Conservation (phyloP, 1,140 invertebrate species). For the Drosophila auraria region DNA sequence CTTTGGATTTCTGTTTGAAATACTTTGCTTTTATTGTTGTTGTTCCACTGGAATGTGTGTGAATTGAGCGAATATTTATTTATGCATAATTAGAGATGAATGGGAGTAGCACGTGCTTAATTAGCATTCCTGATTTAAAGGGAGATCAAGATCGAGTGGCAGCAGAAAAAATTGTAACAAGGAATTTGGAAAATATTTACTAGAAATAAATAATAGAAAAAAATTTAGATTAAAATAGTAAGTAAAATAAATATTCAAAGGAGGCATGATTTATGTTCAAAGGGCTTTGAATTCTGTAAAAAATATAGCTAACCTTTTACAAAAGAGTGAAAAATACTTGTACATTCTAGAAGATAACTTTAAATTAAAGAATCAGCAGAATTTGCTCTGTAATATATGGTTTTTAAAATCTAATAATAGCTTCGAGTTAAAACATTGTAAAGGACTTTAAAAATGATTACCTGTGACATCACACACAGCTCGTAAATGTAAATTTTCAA, state of each 20-base stretch:
- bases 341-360: not conserved
- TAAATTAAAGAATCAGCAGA: no score
- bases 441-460: not conserved
- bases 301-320: not conserved
- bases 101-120: slow-evolving; percentile 48
- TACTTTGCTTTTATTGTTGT: slow-evolving; percentile 11
- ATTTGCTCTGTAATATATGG: not conserved
- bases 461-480: slow-evolving; percentile 3
- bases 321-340: not conserved
- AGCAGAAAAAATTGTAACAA: not conserved
- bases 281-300: no score
- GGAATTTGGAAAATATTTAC: not conserved
- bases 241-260: no score
- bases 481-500: slow-evolving; percentile 9
- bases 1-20: slow-evolving; percentile 41
- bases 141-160: not conserved
- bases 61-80: slow-evolving; percentile 40
- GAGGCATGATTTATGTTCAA: no score
- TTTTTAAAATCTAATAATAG: not conserved
- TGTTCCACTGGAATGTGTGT: slow-evolving; percentile 34
- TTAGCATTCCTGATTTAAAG: slow-evolving; percentile 22
- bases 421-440: not conserved
- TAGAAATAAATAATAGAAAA: not conserved
- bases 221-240: no score
- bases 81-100: slow-evolving; percentile 48